phyloP scores from a whole-genome alignment of 2,797 vertebrate genomes.

The Brotula barbata region DNA sequence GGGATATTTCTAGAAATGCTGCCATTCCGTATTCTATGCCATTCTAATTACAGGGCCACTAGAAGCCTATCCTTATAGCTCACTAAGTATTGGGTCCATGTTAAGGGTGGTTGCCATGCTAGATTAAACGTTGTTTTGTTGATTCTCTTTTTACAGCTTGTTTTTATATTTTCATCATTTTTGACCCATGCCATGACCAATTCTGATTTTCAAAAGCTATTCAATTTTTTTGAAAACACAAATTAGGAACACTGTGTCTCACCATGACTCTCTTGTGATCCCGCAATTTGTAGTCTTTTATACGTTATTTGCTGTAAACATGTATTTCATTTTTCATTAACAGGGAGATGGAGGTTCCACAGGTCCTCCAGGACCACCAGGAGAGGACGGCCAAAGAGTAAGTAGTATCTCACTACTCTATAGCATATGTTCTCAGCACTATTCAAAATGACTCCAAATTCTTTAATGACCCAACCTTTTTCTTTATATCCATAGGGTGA shows the following conservation, averaged over 20 bases:
- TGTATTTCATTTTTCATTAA: slow-evolving; percentile 21
- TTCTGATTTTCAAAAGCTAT: background rate
- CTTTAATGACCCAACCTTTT: slow-evolving; percentile 5
- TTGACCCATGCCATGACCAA: slow-evolving; percentile 12
- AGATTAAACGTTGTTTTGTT: slow-evolving; percentile 58
- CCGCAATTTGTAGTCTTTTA: slow-evolving; percentile 16
- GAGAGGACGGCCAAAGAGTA: slow-evolving; percentile 96
- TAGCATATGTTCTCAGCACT: background rate
- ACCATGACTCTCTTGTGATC: slow-evolving; percentile 5
- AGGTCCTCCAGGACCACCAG: slow-evolving; percentile 90
- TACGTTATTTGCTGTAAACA: background rate
- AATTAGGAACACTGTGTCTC: slow-evolving; percentile 6
- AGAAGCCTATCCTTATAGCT: slow-evolving; percentile 54
- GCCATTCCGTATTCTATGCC: slow-evolving; percentile 66
- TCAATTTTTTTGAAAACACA: slow-evolving; percentile 6
- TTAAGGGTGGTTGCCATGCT: slow-evolving; percentile 59
- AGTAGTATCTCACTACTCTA: slow-evolving; percentile 30
- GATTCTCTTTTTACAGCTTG: slow-evolving; percentile 7
- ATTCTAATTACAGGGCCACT: slow-evolving; percentile 76
- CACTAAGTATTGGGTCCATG: slow-evolving; percentile 64
- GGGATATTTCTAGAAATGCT: slow-evolving; percentile 69
- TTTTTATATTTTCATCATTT: slow-evolving; percentile 34
- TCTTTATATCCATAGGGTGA: slow-evolving; percentile 83
- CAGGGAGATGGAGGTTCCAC: slow-evolving; percentile 90
- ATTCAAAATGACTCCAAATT: slow-evolving; percentile 1